These are phyloP conservation scores for Sebastes hubbsi DNA, from an alignment of 2,797 vertebrate species.

Conservation along the genomic window DNA sequence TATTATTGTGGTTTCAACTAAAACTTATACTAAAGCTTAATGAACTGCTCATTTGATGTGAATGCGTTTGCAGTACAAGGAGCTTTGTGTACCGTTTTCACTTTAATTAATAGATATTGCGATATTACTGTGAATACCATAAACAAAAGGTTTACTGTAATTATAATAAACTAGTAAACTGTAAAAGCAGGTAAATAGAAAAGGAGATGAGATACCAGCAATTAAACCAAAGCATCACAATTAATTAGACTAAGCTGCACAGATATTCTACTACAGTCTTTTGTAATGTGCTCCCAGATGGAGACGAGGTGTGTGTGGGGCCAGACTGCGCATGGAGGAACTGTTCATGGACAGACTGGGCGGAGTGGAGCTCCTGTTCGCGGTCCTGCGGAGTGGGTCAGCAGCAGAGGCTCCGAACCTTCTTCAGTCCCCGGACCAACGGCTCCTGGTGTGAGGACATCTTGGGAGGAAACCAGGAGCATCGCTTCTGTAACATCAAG, in stretches of 20 bases:
- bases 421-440: constrained; percentile 76
- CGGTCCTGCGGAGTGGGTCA: constrained; percentile 90
- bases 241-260: background rate
- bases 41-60: background rate
- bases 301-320: constrained; percentile 67
- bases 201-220: background rate
- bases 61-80: background rate
- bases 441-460: constrained; percentile 88
- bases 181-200: background rate
- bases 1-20: background rate
- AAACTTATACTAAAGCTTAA: background rate
- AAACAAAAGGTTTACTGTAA: background rate
- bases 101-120: background rate
- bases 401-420: constrained; percentile 87
- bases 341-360: constrained; percentile 90
- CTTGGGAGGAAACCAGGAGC: constrained; percentile 83
- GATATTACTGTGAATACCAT: background rate
- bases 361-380: constrained; percentile 84
- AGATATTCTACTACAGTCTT: background rate
- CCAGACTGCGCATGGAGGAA: constrained; percentile 77
- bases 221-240: background rate
- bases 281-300: constrained; percentile 50
- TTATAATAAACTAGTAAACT: background rate
- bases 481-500: constrained; percentile 88
- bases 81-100: background rate